Evolutionary conservation across 2,797 vertebrate genomes (phyloP).

Genomic region (Lacerta bilineata): DNA sequence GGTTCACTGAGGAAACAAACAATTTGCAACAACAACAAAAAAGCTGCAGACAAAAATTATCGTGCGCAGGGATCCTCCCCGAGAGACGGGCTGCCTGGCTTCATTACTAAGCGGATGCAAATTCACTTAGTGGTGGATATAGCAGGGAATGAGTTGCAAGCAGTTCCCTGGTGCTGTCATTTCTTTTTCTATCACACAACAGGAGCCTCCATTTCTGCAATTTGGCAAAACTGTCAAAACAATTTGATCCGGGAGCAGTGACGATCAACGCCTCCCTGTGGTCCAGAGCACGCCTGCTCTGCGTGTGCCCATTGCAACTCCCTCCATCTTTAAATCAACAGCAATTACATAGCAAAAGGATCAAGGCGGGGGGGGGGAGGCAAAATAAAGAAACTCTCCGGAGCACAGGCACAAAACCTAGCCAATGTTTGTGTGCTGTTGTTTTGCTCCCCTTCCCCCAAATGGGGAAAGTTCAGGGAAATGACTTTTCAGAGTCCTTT

Average conservation of each 20-base stretch:
- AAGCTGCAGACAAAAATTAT: slow-evolving; percentile 6
- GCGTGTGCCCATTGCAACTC: not conserved
- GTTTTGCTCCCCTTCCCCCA: not conserved
- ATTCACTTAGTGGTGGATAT: slow-evolving; percentile 63
- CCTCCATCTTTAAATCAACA: not conserved
- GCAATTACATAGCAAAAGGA: not conserved
- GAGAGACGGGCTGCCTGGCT: slow-evolving; percentile 19
- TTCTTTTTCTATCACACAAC: slow-evolving; percentile 69
- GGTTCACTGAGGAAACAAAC: slow-evolving; percentile 34
- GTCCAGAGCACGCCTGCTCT: not conserved
- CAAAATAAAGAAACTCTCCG: not conserved
- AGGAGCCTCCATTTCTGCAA: slow-evolving; percentile 55
- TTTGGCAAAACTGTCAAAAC: slow-evolving; percentile 68
- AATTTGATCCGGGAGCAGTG: slow-evolving; percentile 49
- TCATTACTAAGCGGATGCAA: slow-evolving; percentile 71
- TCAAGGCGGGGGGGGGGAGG: fast-evolving
- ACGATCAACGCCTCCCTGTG: not conserved
- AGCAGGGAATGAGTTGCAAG: slow-evolving; percentile 43
- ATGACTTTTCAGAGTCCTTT: not conserved
- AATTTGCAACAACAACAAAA: slow-evolving; percentile 4
- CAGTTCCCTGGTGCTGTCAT: slow-evolving; percentile 55
- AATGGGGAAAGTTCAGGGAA: not conserved
- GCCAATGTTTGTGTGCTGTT: not conserved
- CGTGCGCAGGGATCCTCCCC: slow-evolving; percentile 10
- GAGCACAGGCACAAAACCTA: no score